Conservation (phyloP, 1,140 invertebrate genomes). For the Tetragonula clypearis region DNA sequence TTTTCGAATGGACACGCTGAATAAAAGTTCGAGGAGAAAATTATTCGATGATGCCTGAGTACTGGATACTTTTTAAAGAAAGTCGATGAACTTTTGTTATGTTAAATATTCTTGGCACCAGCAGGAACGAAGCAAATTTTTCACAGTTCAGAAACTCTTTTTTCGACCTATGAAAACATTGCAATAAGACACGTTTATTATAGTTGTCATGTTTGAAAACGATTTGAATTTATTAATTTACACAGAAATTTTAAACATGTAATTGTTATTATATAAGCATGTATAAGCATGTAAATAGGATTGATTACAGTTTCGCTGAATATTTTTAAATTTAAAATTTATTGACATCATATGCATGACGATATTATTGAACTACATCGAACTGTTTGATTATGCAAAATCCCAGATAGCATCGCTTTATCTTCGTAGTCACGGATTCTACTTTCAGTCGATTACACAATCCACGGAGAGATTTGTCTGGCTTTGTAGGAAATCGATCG, state of each 20-base stretch:
- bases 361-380: background rate
- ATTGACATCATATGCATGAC: background rate
- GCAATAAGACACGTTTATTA: too few species aligned
- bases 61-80: background rate
- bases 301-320: too few species aligned
- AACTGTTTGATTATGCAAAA: background rate
- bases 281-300: too few species aligned
- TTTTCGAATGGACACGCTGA: background rate
- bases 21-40: background rate
- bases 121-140: background rate
- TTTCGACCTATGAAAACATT: too few species aligned
- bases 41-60: background rate
- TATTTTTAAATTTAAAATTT: too few species aligned
- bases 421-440: background rate
- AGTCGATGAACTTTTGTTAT: background rate
- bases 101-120: background rate
- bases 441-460: background rate
- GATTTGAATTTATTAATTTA: too few species aligned
- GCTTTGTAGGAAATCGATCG: background rate
- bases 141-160: too few species aligned
- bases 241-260: background rate
- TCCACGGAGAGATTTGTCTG: background rate
- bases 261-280: background rate
- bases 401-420: background rate
- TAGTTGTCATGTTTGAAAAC: background rate